A percentile compares a stretch with the other conserved stretches of the same genome.
phyloP scores from a whole-genome alignment of 2,113 vertebrate genomes.

The Acanthochromis polyacanthus region DNA sequence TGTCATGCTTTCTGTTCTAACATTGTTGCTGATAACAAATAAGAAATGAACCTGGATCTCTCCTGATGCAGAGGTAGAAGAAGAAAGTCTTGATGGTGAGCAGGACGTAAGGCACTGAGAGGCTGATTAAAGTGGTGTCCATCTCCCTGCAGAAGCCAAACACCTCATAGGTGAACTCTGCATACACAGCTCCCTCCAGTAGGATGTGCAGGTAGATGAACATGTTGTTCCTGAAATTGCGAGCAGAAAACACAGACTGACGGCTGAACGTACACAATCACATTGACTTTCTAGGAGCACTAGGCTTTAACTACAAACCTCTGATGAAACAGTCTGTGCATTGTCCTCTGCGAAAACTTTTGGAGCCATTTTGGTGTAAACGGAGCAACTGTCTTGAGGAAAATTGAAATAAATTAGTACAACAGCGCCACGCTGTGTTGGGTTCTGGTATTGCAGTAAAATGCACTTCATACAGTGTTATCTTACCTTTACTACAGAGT shows the following conservation, averaged over 20 bases:
- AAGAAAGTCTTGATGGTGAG: conserved; percentile 85
- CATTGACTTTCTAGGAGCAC: not conserved
- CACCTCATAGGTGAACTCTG: conserved; percentile 92
- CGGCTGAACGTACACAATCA: not conserved
- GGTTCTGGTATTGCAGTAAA: not conserved
- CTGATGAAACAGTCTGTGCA: conserved; percentile 90
- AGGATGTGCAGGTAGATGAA: conserved; percentile 90
- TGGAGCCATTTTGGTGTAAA: conserved; percentile 88
- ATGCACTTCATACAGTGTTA: too few species aligned
- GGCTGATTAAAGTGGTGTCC: conserved; percentile 82
- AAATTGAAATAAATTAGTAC: not conserved
- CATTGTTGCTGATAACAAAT: not conserved
- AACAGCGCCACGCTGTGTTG: conserved; percentile 29
- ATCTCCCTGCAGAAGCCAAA: conserved; percentile 90
- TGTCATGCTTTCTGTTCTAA: not conserved
- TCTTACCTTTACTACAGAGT: conserved; percentile 72
- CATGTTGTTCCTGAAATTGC: conserved; percentile 84
- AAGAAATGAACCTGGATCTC: conserved; percentile 87
- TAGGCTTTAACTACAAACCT: conserved; percentile 79
- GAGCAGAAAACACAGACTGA: not conserved
- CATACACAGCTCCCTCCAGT: conserved; percentile 89
- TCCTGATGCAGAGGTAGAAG: conserved; percentile 89
- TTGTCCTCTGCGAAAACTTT: conserved; percentile 59
- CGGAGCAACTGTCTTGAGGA: conserved; percentile 79
- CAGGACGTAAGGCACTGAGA: conserved; percentile 91